Conservation (phyloP, 2,797 vertebrate species). For the Sebastes taczanowskii region DNA sequence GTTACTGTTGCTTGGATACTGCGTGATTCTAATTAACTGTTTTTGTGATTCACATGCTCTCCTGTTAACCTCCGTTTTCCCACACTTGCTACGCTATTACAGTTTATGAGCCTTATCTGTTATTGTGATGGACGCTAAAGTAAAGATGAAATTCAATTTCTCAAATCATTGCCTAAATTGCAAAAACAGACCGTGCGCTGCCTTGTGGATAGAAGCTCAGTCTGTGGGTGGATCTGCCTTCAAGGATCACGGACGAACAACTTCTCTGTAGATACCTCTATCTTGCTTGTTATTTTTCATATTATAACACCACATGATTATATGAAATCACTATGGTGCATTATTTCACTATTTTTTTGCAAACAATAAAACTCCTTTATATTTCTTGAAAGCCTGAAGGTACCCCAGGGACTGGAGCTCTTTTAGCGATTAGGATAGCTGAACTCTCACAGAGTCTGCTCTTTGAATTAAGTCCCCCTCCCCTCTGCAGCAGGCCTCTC, state of each 20-base stretch:
- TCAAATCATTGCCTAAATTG: neutral
- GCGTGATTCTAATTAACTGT: slow-evolving; percentile 65
- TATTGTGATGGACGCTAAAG: slow-evolving; percentile 4
- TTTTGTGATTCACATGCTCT: slow-evolving; percentile 50
- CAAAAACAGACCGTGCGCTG: neutral
- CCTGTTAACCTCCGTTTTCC: slow-evolving; percentile 43
- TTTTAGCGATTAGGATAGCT: slow-evolving; percentile 73
- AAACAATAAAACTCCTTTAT: slow-evolving; percentile 66
- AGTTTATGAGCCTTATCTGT: slow-evolving; percentile 12
- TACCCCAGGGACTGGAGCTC: slow-evolving; percentile 62
- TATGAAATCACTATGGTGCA: slow-evolving; percentile 48
- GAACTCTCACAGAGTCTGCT: slow-evolving; percentile 68
- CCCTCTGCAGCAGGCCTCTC: slow-evolving; percentile 48
- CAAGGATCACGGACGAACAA: slow-evolving; percentile 37
- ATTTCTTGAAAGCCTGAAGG: slow-evolving; percentile 65
- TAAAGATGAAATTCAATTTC: slow-evolving; percentile 9
- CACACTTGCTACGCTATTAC: slow-evolving; percentile 27
- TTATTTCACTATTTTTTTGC: slow-evolving; percentile 32
- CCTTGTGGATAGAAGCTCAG: slow-evolving; percentile 14
- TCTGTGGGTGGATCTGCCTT: slow-evolving; percentile 50
- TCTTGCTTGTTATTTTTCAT: slow-evolving; percentile 39
- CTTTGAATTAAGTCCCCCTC: slow-evolving; percentile 78
- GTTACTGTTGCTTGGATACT: slow-evolving; percentile 68
- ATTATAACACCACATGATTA: slow-evolving; percentile 36
- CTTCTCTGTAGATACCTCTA: slow-evolving; percentile 24